A percentile compares a stretch with the other conserved stretches of the same genome.
These are phyloP conservation scores for Gallinago stenura DNA, from an alignment of 2,797 vertebrate species.

Conservation along the genomic window DNA sequence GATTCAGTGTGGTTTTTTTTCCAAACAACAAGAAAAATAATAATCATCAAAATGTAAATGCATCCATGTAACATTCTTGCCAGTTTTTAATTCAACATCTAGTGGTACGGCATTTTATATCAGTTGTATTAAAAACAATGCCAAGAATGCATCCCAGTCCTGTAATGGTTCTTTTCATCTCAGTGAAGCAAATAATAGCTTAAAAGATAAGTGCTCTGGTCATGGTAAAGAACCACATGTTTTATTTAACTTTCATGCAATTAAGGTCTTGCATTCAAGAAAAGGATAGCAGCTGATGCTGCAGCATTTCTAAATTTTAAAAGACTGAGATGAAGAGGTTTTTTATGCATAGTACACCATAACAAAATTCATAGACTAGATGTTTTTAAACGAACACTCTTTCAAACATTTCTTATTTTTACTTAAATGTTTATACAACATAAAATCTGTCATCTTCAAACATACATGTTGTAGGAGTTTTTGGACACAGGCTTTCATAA, in stretches of 20 bases:
- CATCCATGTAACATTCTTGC: neutral
- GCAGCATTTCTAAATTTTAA: neutral
- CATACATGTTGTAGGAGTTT: neutral
- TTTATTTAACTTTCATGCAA: neutral
- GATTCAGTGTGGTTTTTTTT: neutral
- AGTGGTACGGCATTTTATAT: neutral
- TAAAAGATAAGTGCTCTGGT: neutral
- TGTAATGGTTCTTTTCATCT: neutral
- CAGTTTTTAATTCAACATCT: neutral
- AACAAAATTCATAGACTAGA: neutral
- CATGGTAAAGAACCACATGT: neutral
- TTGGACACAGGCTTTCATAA: neutral
- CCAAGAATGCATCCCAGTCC: neutral
- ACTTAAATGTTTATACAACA: constrained; percentile 19
- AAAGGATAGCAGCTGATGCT: neutral
- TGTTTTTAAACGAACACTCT: neutral
- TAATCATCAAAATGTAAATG: neutral
- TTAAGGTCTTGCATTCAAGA: neutral
- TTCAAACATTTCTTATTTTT: neutral
- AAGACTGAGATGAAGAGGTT: neutral
- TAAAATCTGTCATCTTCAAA: neutral
- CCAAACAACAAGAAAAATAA: neutral
- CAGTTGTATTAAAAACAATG: neutral
- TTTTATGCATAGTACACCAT: neutral
- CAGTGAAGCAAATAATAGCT: neutral